These are phyloP conservation scores for Chloroceryle aenea DNA, from an alignment of 2,113 vertebrate species.

Conservation along the genomic window DNA sequence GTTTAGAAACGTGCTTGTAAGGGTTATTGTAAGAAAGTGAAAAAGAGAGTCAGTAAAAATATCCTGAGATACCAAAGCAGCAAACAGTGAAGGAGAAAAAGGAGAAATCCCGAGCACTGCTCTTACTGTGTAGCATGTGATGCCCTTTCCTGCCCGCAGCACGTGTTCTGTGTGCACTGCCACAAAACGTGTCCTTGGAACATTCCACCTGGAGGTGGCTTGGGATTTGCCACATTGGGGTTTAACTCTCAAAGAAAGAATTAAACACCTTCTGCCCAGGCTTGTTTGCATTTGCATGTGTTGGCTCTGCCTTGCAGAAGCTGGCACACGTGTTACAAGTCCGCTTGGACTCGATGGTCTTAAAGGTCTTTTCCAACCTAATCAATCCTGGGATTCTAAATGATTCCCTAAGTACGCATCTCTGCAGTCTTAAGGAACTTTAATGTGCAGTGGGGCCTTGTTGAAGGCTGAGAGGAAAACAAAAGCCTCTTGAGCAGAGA, in stretches of 20 bases:
- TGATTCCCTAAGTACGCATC: not conserved
- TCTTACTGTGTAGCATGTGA: not conserved
- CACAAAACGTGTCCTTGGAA: not conserved
- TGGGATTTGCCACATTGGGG: not conserved
- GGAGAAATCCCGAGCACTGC: not conserved
- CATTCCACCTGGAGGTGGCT: accelerated
- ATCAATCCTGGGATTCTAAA: no score
- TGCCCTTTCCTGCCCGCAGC: not conserved
- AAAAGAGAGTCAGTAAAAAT: not conserved
- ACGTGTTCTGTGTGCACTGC: not conserved
- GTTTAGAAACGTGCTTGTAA: not conserved
- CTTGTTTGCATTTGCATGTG: not conserved
- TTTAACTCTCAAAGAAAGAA: not conserved
- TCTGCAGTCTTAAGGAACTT: not conserved
- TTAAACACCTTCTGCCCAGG: not conserved
- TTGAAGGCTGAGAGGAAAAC: not conserved
- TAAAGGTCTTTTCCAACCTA: not conserved
- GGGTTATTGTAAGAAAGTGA: not conserved
- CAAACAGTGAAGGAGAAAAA: not conserved
- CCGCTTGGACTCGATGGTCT: no score
- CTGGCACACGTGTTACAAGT: not conserved
- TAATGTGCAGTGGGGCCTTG: not conserved
- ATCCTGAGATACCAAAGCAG: not conserved
- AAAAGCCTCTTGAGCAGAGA: not conserved
- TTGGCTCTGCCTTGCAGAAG: not conserved